These are phyloP conservation scores for Papilio helenus DNA, from an alignment of 1,140 invertebrate species.

Conservation along the genomic window DNA sequence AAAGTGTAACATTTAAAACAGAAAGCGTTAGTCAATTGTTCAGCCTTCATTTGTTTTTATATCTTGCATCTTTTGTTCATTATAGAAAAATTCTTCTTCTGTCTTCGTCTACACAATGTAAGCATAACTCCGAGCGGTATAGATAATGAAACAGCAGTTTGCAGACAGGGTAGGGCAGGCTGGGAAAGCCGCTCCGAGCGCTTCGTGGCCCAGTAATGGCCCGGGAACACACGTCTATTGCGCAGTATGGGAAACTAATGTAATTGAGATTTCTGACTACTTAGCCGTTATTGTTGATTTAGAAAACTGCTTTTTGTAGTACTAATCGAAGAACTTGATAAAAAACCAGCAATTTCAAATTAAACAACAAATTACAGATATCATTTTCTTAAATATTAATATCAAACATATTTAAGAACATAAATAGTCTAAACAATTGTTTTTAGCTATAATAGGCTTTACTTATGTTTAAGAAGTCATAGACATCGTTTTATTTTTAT, in stretches of 20 bases:
- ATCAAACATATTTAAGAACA: too few relatives aligned
- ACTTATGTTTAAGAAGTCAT: too few relatives aligned
- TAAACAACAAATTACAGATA: too few relatives aligned
- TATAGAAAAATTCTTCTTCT: not conserved
- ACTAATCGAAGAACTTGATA: too few relatives aligned
- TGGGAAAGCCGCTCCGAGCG: constrained; percentile 56
- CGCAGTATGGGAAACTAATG: constrained; percentile 61
- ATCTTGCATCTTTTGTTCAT: not conserved
- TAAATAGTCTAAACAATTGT: too few relatives aligned
- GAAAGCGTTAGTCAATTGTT: not conserved
- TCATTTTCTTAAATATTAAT: too few relatives aligned
- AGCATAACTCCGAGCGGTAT: not conserved
- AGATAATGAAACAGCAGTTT: constrained; percentile 7
- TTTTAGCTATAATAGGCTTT: too few relatives aligned
- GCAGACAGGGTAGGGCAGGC: constrained; percentile 20
- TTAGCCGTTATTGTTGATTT: constrained; percentile 59
- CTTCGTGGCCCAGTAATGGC: constrained; percentile 58
- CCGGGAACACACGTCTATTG: constrained; percentile 47
- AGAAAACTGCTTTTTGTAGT: constrained; percentile 54
- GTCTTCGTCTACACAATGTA: constrained; percentile 6
- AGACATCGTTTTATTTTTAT: not conserved
- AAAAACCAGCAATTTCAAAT: too few relatives aligned
- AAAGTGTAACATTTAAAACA: too few relatives aligned
- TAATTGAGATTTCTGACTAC: constrained; percentile 68
- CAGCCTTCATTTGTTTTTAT: not conserved